Conservation (phyloP, 2,113 vertebrate species). For the pig (Sus scrofa) region DNA sequence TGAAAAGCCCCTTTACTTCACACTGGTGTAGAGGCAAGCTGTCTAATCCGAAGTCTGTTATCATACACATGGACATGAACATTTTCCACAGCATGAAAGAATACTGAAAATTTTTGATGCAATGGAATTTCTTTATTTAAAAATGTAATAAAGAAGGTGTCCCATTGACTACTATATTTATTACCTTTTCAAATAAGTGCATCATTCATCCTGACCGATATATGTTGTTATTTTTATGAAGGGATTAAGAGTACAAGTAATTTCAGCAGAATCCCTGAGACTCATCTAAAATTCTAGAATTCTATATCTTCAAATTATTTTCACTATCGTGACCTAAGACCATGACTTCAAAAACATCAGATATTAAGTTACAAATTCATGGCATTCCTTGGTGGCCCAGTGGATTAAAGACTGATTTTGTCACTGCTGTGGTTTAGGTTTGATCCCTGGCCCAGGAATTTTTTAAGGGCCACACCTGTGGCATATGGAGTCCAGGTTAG, state of each 20-base stretch:
- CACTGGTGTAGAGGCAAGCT: neutral
- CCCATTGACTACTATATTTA: neutral
- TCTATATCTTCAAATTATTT: neutral
- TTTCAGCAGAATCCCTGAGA: conserved; percentile 22
- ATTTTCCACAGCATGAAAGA: neutral
- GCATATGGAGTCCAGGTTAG: too few species aligned
- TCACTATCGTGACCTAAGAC: neutral
- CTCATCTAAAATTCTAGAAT: neutral
- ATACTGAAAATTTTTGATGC: neutral
- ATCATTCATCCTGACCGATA: conserved; percentile 73
- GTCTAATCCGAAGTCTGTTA: conserved; percentile 9
- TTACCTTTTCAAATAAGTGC: conserved; percentile 53
- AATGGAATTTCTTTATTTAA: neutral
- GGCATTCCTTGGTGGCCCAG: too few species aligned
- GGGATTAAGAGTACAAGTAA: neutral
- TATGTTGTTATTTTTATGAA: conserved; percentile 3
- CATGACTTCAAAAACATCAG: neutral
- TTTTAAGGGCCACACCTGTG: too few species aligned
- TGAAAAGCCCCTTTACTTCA: conserved; percentile 59
- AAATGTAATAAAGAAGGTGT: neutral
- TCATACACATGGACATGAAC: neutral
- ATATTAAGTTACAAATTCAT: conserved; percentile 12
- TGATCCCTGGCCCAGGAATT: too few species aligned
- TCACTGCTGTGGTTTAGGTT: too few species aligned
- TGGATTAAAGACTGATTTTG: too few species aligned